Percentiles rank a stretch among this genome's conserved stretches.
Evolutionary conservation across 2,113 vertebrate genomes (phyloP).

Genomic region (Laticauda laticaudata): DNA sequence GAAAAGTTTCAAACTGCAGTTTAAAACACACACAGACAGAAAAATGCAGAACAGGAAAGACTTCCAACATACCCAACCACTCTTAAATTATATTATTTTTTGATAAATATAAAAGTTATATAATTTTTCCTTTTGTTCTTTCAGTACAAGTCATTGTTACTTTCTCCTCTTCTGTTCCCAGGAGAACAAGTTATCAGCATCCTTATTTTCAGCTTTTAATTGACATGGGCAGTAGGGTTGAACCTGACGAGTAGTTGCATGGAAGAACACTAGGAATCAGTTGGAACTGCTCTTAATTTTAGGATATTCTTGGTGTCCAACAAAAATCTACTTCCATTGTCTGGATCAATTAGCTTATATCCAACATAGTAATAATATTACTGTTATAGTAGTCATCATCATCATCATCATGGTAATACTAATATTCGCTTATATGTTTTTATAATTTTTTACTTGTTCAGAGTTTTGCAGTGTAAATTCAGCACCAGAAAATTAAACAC

Average conservation of each 20-base stretch:
- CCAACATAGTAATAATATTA: too few species aligned
- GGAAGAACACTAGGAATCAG: not conserved
- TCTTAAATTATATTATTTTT: not conserved
- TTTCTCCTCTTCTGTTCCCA: not conserved
- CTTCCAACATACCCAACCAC: not conserved
- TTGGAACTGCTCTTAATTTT: not conserved
- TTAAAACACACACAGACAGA: not conserved
- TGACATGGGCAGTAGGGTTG: not conserved
- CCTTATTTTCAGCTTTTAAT: not conserved
- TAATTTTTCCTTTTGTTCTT: not conserved
- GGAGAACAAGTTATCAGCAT: not conserved
- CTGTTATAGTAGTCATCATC: too few species aligned
- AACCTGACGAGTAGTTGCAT: not conserved
- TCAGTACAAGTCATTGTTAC: not conserved
- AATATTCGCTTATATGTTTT: too few species aligned
- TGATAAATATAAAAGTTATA: not conserved
- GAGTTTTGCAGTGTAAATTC: too few species aligned
- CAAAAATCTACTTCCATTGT: not conserved
- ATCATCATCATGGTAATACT: too few species aligned
- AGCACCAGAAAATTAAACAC: too few species aligned
- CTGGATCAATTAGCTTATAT: too few species aligned
- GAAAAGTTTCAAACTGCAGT: not conserved
- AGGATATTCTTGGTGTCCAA: not conserved
- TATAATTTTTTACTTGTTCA: too few species aligned
- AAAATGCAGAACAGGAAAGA: not conserved